A percentile compares a stretch with the other conserved stretches of the same genome.
Conservation (phyloP, 1,140 invertebrate species). For the Drosophila elegans region DNA sequence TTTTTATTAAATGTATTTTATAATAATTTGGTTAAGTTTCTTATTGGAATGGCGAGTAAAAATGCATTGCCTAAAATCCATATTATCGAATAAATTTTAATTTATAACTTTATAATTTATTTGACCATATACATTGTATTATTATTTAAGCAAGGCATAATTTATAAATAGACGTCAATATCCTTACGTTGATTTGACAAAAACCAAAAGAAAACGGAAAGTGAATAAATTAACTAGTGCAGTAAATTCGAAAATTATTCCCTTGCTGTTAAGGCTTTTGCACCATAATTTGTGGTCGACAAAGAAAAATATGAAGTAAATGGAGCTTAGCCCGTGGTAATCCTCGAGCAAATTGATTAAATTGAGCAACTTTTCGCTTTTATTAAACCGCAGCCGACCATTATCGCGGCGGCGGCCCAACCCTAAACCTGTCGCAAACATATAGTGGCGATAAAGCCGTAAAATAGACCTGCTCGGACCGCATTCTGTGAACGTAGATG, state of each 20-base stretch:
- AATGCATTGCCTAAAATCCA: too few relatives aligned
- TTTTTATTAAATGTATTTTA: too few relatives aligned
- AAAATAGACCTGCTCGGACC: constrained; percentile 40
- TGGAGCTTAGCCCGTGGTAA: constrained; percentile 20
- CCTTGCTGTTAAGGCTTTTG: not conserved
- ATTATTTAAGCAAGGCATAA: too few relatives aligned
- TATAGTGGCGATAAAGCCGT: constrained; percentile 9
- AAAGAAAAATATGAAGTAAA: not conserved
- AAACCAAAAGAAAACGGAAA: not conserved
- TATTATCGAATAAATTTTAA: too few relatives aligned
- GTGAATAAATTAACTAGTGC: not conserved
- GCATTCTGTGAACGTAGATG: constrained; percentile 17
- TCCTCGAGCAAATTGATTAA: constrained; percentile 32
- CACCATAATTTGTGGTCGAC: not conserved
- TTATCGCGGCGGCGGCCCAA: constrained; percentile 17
- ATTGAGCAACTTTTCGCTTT: constrained; percentile 37
- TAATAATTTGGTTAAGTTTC: too few relatives aligned
- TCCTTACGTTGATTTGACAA: too few relatives aligned
- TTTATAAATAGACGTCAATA: too few relatives aligned
- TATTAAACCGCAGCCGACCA: constrained; percentile 16
- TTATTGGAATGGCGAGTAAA: too few relatives aligned
- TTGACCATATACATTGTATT: too few relatives aligned
- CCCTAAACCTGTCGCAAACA: constrained; percentile 44
- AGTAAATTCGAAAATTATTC: not conserved
- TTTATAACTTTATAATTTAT: too few relatives aligned